Percentiles rank a stretch among this genome's conserved stretches.
phyloP scores from a whole-genome alignment of 2,888 invertebrate species.

The Cartodere bifasciata region DNA sequence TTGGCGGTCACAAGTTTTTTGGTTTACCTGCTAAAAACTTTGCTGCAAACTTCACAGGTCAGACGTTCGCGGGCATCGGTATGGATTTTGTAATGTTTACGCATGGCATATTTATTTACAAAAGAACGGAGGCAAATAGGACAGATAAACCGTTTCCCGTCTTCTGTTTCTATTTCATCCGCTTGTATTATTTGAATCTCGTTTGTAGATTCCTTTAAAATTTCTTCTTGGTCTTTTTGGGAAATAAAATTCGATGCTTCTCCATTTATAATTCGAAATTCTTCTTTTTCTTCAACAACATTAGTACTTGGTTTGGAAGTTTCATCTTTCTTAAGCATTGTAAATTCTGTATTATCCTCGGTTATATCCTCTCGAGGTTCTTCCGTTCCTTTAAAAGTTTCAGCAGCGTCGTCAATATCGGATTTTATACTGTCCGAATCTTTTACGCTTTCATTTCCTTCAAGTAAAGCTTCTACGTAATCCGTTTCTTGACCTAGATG shows the following conservation, averaged over 20 bases:
- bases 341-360: too few species aligned
- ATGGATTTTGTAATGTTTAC: slow-evolving; percentile 20
- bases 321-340: too few species aligned
- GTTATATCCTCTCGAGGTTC: too few species aligned
- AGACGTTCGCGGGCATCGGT: slow-evolving; percentile 11
- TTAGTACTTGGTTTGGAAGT: too few species aligned
- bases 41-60: slow-evolving; percentile 11
- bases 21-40: slow-evolving; percentile 8
- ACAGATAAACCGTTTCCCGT: too few species aligned
- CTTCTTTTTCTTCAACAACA: too few species aligned
- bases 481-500: slow-evolving; percentile 2
- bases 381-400: background rate
- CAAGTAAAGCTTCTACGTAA: background rate
- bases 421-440: background rate
- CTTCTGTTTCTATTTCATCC: too few species aligned
- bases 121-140: slow-evolving; percentile 1
- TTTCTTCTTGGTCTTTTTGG: too few species aligned
- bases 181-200: too few species aligned
- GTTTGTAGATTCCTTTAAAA: too few species aligned
- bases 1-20: slow-evolving; percentile 5
- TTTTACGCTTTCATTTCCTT: background rate
- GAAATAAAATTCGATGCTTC: too few species aligned
- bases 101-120: slow-evolving; percentile 18
- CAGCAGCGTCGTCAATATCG: slow-evolving; percentile 1
- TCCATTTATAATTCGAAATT: too few species aligned